Evolutionary conservation across 2,113 vertebrate genomes (phyloP), one percentile per base, ranked within the genome.

Genomic region (Cyprinodon brontotheroides): DNA sequence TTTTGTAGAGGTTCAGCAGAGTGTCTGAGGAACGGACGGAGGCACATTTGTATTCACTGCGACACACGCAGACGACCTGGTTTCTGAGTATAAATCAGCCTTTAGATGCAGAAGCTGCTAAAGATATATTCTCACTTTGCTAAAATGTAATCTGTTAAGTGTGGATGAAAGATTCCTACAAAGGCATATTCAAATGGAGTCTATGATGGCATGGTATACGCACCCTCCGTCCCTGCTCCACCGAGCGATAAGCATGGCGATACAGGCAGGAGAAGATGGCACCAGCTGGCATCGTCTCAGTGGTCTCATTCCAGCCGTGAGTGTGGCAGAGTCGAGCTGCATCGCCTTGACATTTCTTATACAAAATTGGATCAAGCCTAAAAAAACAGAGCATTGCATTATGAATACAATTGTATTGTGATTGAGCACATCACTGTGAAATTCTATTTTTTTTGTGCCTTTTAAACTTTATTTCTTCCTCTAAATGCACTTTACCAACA

Each of bases 201-300:
- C 50, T 8, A 38, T 1, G 50, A 48, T 9, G 43, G 4, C 0
- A 3, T 3, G 11, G 4, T 43, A 43, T n/a, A 66, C 64, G 14
- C 20, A 90, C 98, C 96, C 98, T 93, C 48, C 98, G 92, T 2
- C 98, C 98, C 68, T 99, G 98, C 79, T 97, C 96, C 91, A 97
- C 97, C 0, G 97, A 96, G 59, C 97, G 97, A 87, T 99, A 99
- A 0, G 98, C 97, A 0, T 99, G 98, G 62, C 98, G 94, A 80
- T 99, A 99, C 38, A 99, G 88, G 81, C 98, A 99, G 85, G 98
- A 99, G 89, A 99, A 99, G 14, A 99, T 93, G 10, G 98, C 97
- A 20, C 97, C 98, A 0, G 96, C 92, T 0, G 98, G 97, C 94
- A 99, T 97, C 65, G 96, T 89, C 86, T 99, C 98, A 3, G 94